Evolutionary conservation across 2,888 invertebrate species (phyloP).

Genomic region (Mellilla xanthometata): DNA sequence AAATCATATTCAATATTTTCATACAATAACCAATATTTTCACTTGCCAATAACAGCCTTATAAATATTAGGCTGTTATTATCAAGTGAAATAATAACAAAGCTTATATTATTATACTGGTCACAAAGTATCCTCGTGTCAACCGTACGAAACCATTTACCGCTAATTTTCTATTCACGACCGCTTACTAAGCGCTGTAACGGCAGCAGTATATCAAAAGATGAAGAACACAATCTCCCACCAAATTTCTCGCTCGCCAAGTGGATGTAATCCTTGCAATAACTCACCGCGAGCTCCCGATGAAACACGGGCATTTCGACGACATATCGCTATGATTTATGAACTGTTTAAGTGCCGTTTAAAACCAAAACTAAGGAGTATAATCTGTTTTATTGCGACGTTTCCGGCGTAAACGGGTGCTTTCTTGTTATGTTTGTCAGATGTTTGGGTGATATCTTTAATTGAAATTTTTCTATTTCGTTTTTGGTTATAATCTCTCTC

Average conservation of each 20-base stretch:
- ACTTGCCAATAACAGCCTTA: no score
- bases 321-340: slow-evolving; percentile 78
- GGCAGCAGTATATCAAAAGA: slow-evolving; percentile 7
- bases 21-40: no score
- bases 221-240: slow-evolving; percentile 12
- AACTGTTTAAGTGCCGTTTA: slow-evolving; percentile 73
- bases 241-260: slow-evolving; percentile 47
- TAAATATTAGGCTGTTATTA: no score
- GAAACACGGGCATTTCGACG: slow-evolving; percentile 67
- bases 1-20: no score
- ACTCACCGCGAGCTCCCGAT: slow-evolving; percentile 69
- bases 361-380: slow-evolving; percentile 65
- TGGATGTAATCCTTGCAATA: slow-evolving; percentile 64
- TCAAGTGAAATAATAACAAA: no score
- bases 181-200: slow-evolving; percentile 23
- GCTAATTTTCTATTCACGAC: no score
- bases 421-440: not conserved
- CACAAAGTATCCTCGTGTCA: not conserved
- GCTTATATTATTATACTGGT: no score
- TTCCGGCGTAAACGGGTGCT: slow-evolving; percentile 2
- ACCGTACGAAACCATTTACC: no score
- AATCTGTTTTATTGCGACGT: slow-evolving; percentile 40
- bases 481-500: no score
- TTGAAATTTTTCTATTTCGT: no score
- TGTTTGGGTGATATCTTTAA: no score